These are phyloP conservation scores for Cataglyphis rosenhaueri DNA, from an alignment of 2,888 invertebrate species.

Conservation along the genomic window DNA sequence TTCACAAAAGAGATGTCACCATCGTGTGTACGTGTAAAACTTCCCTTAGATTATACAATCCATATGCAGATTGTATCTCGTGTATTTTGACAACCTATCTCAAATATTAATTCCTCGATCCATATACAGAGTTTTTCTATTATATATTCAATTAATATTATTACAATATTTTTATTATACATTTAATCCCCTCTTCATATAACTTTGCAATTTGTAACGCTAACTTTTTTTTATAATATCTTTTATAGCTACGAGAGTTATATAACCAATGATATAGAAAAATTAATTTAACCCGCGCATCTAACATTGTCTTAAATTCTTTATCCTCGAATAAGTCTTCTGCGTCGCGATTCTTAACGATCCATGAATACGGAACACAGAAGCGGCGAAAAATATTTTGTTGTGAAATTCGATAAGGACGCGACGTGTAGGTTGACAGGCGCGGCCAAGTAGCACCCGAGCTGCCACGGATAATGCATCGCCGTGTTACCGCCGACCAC, in stretches of 20 bases:
- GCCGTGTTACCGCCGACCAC: slow-evolving; percentile 52
- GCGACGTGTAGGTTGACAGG: slow-evolving; percentile 46
- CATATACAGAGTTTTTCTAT: background rate
- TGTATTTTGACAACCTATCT: background rate
- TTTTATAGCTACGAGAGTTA: background rate
- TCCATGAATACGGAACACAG: background rate
- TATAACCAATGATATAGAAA: background rate
- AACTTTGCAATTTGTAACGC: background rate
- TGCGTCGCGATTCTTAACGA: background rate
- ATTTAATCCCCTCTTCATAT: background rate
- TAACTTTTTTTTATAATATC: background rate
- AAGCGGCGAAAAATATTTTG: background rate
- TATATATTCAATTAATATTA: background rate
- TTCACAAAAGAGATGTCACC: slow-evolving; percentile 25
- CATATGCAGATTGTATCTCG: background rate
- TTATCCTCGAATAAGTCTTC: background rate
- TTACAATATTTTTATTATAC: background rate
- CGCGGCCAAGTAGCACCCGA: slow-evolving; percentile 60
- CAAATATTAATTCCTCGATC: background rate
- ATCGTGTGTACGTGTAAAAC: background rate
- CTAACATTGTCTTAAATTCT: background rate
- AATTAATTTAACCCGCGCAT: background rate
- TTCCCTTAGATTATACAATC: background rate
- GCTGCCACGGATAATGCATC: slow-evolving; percentile 55
- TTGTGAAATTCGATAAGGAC: slow-evolving; percentile 23